Percentiles rank a stretch among this genome's conserved stretches.
phyloP scores from a whole-genome alignment of 2,113 vertebrate genomes.

The Coregonus clupeaformis region DNA sequence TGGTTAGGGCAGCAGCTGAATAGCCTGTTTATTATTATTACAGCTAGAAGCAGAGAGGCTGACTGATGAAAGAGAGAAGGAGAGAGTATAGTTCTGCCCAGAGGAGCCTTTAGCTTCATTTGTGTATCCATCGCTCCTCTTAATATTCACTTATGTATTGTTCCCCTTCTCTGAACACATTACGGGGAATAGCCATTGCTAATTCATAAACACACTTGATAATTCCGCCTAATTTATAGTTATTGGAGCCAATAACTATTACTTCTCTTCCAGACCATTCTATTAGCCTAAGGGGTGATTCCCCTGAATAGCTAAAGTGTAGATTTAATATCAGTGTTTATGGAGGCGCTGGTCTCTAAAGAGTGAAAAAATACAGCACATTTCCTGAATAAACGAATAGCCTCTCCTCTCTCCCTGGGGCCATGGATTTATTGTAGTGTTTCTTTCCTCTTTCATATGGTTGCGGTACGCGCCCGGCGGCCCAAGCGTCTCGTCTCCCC shows the following conservation, averaged over 20 bases:
- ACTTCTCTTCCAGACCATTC: constrained; percentile 50
- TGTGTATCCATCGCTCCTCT: constrained; percentile 66
- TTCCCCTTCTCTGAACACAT: constrained; percentile 65
- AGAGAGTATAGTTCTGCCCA: constrained; percentile 51
- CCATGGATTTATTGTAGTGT: constrained; percentile 49
- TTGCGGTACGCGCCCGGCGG: constrained; percentile 38
- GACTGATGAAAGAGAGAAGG: constrained; percentile 65
- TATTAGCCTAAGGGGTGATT: constrained; percentile 66
- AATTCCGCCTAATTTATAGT: constrained; percentile 65
- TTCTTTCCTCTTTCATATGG: constrained; percentile 31
- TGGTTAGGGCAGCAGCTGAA: constrained; percentile 55
- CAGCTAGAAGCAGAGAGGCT: constrained; percentile 57
- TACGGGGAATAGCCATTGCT: constrained; percentile 69
- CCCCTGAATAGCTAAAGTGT: constrained; percentile 59
- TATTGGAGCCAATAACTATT: constrained; percentile 52
- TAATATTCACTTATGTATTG: constrained; percentile 75
- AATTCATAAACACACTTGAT: constrained; percentile 71
- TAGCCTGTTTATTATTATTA: constrained; percentile 67
- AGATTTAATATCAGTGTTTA: constrained; percentile 43
- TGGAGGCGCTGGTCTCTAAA: constrained; percentile 1
- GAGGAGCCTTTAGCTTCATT: constrained; percentile 69
- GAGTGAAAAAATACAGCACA: constrained; percentile 37
- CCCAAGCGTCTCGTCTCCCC: constrained; percentile 21
- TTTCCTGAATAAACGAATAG: constrained; percentile 48
- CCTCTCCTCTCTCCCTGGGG: constrained; percentile 37